Evolutionary conservation across 2,113 vertebrate species (phyloP).

Genomic region (Grantiella picta): DNA sequence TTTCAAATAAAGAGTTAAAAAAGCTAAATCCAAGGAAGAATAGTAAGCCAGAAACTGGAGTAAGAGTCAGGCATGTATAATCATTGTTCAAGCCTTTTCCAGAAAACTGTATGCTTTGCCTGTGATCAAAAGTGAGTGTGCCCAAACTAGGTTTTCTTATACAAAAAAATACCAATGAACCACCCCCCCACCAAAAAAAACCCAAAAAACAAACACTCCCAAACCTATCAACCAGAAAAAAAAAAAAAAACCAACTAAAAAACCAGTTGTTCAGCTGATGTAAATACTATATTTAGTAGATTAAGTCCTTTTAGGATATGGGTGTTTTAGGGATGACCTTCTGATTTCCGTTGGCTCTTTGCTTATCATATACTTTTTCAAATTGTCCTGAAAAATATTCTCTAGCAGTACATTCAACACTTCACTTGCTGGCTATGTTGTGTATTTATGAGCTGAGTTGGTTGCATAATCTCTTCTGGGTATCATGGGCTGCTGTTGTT

Average conservation of each 20-base stretch:
- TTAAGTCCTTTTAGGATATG: background rate
- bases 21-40: background rate
- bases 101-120: background rate
- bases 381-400: background rate
- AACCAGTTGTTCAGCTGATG: background rate
- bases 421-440: background rate
- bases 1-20: background rate
- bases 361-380: background rate
- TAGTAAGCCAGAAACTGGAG: background rate
- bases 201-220: accelerated
- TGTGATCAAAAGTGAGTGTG: background rate
- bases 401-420: background rate
- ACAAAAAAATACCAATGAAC: background rate
- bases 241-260: background rate
- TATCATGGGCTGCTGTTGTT: background rate
- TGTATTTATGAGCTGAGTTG: background rate
- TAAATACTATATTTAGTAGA: background rate
- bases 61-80: background rate
- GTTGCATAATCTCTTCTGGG: background rate
- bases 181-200: no score
- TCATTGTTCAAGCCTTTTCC: background rate
- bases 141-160: background rate
- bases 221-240: background rate
- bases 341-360: background rate
- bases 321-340: background rate